Conservation (phyloP, 2,888 invertebrate species). For the Watsonalla cultraria region DNA sequence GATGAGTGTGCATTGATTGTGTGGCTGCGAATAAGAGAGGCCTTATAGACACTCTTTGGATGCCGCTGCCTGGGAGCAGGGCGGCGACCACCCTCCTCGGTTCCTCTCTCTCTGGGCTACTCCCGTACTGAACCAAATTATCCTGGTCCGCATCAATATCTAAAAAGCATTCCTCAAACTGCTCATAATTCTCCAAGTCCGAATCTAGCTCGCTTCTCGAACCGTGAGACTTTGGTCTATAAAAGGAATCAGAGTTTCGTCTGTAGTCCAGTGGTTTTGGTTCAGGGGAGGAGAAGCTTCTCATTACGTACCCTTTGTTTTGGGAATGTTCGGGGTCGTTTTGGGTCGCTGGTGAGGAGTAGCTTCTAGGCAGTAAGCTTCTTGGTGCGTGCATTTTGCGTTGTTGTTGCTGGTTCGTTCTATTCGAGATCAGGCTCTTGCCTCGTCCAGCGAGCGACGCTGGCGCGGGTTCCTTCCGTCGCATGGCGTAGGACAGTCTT, state of each 20-base stretch:
- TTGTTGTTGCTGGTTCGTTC: slow-evolving; percentile 59
- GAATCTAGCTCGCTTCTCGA: slow-evolving; percentile 64
- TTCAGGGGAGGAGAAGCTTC: slow-evolving; percentile 67
- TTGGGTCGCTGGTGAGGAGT: slow-evolving; percentile 59
- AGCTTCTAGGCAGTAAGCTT: slow-evolving; percentile 61
- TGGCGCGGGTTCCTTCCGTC: slow-evolving; percentile 52
- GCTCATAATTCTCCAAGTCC: slow-evolving; percentile 65
- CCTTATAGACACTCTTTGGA: slow-evolving; percentile 59
- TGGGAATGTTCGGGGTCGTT: slow-evolving; percentile 39
- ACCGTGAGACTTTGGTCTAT: slow-evolving; percentile 52
- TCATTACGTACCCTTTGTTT: slow-evolving; percentile 48
- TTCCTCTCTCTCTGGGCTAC: slow-evolving; percentile 53
- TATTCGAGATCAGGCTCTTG: slow-evolving; percentile 59
- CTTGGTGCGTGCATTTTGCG: slow-evolving; percentile 47
- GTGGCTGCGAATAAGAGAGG: slow-evolving; percentile 48
- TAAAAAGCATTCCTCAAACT: slow-evolving; percentile 64
- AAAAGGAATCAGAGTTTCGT: slow-evolving; percentile 58
- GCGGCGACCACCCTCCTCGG: slow-evolving; percentile 60
- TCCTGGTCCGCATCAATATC: slow-evolving; percentile 67
- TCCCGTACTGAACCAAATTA: slow-evolving; percentile 42
- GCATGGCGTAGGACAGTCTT: slow-evolving; percentile 37
- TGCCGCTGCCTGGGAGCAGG: slow-evolving; percentile 64
- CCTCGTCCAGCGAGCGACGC: slow-evolving; percentile 43
- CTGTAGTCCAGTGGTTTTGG: slow-evolving; percentile 51
- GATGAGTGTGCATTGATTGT: slow-evolving; percentile 42